Conservation (phyloP, 2,888 invertebrate species). For the Tachystola acroxantha region DNA sequence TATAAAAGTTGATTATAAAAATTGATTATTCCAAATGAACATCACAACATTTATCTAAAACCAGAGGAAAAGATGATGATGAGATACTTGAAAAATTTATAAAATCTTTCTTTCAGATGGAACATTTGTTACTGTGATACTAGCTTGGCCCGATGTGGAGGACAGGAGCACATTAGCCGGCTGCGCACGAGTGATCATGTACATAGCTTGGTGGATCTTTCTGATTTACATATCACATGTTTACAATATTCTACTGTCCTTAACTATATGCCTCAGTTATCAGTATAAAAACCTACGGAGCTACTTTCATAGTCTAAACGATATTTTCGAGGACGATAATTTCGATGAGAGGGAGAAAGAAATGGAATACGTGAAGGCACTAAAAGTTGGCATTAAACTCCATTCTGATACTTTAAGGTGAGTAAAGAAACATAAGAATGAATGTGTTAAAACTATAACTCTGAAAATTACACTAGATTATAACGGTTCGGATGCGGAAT, state of each 20-base stretch:
- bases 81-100: no score
- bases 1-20: no score
- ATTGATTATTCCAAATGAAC: no score
- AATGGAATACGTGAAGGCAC: conserved; percentile 28
- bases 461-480: no score
- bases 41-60: no score
- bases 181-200: conserved; percentile 18
- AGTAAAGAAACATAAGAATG: no score
- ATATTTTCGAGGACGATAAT: conserved; percentile 27
- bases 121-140: conserved; percentile 32
- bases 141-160: conserved; percentile 33
- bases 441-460: no score
- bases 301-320: conserved; percentile 36
- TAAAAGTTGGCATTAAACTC: conserved; percentile 42
- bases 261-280: conserved; percentile 28
- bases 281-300: conserved; percentile 42
- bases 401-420: conserved; percentile 43
- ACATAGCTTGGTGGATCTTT: conserved; percentile 30
- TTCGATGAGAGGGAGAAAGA: conserved; percentile 33
- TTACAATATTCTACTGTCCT: conserved; percentile 22
- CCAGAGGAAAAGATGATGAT: no score
- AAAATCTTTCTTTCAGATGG: conserved; percentile 19
- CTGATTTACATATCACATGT: conserved; percentile 19
- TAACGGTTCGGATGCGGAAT: no score
- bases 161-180: conserved; percentile 26